phyloP scores from a whole-genome alignment of 2,888 invertebrate genomes.

The Graphium colonna region DNA sequence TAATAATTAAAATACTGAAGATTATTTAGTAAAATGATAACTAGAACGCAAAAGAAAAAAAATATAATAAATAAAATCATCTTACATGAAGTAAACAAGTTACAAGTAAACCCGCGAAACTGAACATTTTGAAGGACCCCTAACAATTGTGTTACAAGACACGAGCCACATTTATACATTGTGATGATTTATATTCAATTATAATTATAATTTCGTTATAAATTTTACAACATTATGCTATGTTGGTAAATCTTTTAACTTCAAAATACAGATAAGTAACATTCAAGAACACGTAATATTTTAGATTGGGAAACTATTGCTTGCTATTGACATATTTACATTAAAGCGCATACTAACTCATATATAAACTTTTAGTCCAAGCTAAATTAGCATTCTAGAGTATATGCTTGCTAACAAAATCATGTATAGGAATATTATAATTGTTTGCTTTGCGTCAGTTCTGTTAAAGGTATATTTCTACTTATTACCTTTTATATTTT shows the following conservation, averaged over 20 bases:
- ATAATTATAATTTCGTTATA: conserved; percentile 12
- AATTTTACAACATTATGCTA: conserved; percentile 9
- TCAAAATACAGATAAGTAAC: conserved; percentile 14
- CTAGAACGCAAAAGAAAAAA: not conserved
- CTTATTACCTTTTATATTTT: not conserved
- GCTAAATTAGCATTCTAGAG: conserved; percentile 1
- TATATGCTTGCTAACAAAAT: not conserved
- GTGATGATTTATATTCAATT: not conserved
- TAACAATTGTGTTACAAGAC: not conserved
- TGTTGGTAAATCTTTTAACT: not conserved
- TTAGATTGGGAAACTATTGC: conserved; percentile 12
- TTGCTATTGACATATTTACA: conserved; percentile 8
- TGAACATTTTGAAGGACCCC: conserved; percentile 3
- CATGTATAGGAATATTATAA: conserved; percentile 12
- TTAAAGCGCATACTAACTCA: conserved; percentile 12
- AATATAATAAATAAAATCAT: not conserved
- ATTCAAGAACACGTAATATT: conserved; percentile 1
- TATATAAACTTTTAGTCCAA: conserved; percentile 21
- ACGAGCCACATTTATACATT: not conserved
- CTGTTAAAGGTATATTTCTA: conserved; percentile 13
- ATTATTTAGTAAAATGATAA: not conserved
- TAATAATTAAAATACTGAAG: too few relatives aligned
- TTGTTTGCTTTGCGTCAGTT: conserved; percentile 10
- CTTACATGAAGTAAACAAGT: conserved; percentile 16
- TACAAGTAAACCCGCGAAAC: conserved; percentile 1